phyloP scores from a whole-genome alignment of 2,113 vertebrate genomes.

The Phainopepla nitens region DNA sequence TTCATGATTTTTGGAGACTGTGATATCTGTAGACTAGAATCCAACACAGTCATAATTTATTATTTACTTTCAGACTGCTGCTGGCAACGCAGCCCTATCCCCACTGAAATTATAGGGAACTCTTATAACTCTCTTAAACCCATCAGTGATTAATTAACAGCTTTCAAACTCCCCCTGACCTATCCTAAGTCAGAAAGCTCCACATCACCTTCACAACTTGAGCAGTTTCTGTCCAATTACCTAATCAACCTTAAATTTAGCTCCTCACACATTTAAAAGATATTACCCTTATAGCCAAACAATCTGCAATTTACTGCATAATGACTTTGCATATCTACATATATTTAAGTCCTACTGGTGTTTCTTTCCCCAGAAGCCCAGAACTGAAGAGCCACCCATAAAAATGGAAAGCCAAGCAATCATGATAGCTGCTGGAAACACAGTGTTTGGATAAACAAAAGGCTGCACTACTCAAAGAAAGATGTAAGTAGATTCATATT shows the following conservation, averaged over 20 bases:
- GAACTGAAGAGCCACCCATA: neutral
- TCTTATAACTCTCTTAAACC: neutral
- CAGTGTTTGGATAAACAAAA: neutral
- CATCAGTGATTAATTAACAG: neutral
- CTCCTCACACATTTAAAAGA: neutral
- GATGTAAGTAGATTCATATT: slow-evolving; percentile 56
- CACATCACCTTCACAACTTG: neutral
- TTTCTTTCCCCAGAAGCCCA: neutral
- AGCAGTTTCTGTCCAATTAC: neutral
- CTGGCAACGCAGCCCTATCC: neutral
- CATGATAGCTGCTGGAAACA: neutral
- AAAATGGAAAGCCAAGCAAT: neutral
- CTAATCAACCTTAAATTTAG: neutral
- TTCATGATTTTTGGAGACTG: neutral
- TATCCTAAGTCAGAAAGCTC: neutral
- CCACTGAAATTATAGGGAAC: neutral
- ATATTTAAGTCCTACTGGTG: neutral
- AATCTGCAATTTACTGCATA: neutral
- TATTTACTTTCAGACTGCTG: neutral
- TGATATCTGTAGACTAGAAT: neutral
- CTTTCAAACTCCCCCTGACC: neutral
- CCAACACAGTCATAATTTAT: neutral
- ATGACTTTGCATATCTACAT: neutral
- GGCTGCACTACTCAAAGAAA: neutral
- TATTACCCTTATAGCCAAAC: neutral